Evolutionary conservation across 2,888 invertebrate species (phyloP), one percentile per base, ranked within the genome.

Genomic region (Tetheella fluctuosa): DNA sequence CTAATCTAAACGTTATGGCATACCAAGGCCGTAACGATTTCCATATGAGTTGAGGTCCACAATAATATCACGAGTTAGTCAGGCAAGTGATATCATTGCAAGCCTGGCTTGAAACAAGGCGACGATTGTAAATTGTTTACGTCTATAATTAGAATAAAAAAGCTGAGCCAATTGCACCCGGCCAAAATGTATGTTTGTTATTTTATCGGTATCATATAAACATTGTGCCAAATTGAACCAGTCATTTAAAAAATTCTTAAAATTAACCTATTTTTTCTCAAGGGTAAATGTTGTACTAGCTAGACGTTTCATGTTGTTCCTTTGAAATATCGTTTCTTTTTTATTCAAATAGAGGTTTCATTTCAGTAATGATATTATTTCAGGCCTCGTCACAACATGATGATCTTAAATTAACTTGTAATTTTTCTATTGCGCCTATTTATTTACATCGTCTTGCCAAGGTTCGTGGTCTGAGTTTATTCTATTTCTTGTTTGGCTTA

Each of bases 21-120:
- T 53, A 63, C 66, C 76, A 80, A 83, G 83, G 83, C 59, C 76
- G 61, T 61, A 73, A 61, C 67, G 69, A 78, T 81, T 79, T 77
- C 74, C 80, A 82, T 83, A 73, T 66, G 71, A 68, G 69, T 66
- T 68, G 67, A 77, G 71, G 68, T 69, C 60, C 68, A 61, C 60
- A 62, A 66, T 72, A 70, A 70, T 74, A 76, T 73, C 79, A 76
- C 66, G 68, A 61, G 69, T 74, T 71, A 72, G 64, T 69, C 69
- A 71, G 66, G 65, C 60, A 61, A 71, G 70, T 82, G 82, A 82
- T 76, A 71, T 75, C 70, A 74, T 67, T 64, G 68, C 60, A 63
- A 61, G n/a, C 39, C 34, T 67, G 62, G 58, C 59, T 60, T 48
- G 20, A 58, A 64, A 15, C 13, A 25, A 54, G 54, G 28, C 28